Evolutionary conservation across 2,888 invertebrate species (phyloP).

Genomic region (Clusia tigrina): DNA sequence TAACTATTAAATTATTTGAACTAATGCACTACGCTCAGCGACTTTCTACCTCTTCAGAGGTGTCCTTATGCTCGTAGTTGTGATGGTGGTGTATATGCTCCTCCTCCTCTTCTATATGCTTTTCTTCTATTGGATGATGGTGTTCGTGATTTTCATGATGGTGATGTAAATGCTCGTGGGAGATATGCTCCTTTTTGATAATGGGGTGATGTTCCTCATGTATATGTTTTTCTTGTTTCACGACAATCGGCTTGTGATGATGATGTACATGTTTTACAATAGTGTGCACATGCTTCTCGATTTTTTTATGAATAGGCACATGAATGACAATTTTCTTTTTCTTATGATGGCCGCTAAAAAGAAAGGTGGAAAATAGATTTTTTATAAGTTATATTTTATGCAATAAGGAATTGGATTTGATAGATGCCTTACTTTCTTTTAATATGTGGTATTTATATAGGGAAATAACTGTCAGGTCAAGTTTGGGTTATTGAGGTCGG

Average conservation of each 20-base stretch:
- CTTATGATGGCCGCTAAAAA: conserved; percentile 45
- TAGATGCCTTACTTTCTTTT: too few relatives aligned
- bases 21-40: conserved; percentile 32
- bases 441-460: too few relatives aligned
- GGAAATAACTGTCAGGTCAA: too few relatives aligned
- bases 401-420: too few relatives aligned
- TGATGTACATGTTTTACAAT: conserved; percentile 63
- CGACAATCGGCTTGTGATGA: conserved; percentile 63
- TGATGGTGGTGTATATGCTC: conserved; percentile 53
- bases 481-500: too few relatives aligned
- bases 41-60: conserved; percentile 37
- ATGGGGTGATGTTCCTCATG: conserved; percentile 61
- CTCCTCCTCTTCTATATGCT: conserved; percentile 42
- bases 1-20: not conserved
- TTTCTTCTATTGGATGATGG: conserved; percentile 41
- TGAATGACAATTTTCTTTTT: conserved; percentile 63
- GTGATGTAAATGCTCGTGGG: conserved; percentile 61
- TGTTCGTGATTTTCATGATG: conserved; percentile 50
- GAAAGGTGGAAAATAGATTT: conserved; percentile 1
- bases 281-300: conserved; percentile 64
- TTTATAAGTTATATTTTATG: not conserved
- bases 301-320: conserved; percentile 61
- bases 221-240: conserved; percentile 64
- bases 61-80: conserved; percentile 48
- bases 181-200: conserved; percentile 51